Conservation (phyloP, 35 echinoderm and acorn worm species). For the Anneissia japonica region DNA sequence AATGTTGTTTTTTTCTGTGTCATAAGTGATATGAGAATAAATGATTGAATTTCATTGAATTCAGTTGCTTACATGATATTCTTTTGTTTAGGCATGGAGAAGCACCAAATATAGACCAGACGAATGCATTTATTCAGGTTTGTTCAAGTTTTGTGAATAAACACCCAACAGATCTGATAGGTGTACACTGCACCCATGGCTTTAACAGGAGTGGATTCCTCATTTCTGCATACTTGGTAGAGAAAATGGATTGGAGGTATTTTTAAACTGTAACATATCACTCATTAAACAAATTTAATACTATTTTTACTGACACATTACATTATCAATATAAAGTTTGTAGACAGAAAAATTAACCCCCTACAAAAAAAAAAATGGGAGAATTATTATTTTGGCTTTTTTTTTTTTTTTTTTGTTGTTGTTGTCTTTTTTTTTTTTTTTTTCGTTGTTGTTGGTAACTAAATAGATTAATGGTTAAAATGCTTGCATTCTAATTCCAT, state of each 20-base stretch:
- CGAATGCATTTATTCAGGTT: slow-evolving; percentile 60
- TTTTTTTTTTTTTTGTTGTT: not conserved
- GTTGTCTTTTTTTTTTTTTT: too few relatives aligned
- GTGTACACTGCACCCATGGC: slow-evolving; percentile 91
- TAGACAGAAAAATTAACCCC: not conserved
- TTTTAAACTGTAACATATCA: not conserved
- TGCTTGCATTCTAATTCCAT: not conserved
- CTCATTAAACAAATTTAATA: not conserved
- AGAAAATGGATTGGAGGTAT: slow-evolving; percentile 94
- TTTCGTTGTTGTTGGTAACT: too few relatives aligned
- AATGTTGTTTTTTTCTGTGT: too few relatives aligned
- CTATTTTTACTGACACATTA: not conserved
- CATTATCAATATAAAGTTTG: not conserved
- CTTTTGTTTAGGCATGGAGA: slow-evolving; percentile 43
- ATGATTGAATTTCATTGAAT: too few relatives aligned
- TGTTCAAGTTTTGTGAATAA: slow-evolving; percentile 59
- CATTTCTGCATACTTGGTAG: slow-evolving; percentile 83
- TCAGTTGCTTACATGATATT: not conserved
- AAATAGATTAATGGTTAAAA: not conserved
- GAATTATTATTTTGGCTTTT: not conserved
- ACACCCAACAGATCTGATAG: slow-evolving; percentile 52
- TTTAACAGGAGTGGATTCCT: slow-evolving; percentile 93
- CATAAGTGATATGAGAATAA: too few relatives aligned
- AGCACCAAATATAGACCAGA: slow-evolving; percentile 55
- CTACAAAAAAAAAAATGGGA: not conserved